Conservation (phyloP, 1,140 invertebrate genomes). For the Triops cancriformis region DNA sequence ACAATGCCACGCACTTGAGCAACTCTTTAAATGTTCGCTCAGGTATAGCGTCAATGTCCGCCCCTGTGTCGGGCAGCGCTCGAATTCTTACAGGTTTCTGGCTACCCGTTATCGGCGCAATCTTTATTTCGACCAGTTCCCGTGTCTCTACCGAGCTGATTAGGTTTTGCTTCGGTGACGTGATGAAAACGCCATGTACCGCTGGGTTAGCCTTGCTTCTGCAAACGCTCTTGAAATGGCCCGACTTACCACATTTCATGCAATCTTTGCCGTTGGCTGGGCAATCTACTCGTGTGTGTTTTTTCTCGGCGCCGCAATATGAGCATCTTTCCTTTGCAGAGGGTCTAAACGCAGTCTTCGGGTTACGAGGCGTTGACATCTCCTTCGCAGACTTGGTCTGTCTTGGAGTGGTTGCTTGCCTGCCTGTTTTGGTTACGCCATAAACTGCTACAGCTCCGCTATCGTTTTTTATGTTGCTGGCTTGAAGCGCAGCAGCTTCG, state of each 20-base stretch:
- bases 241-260: not conserved
- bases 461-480: not conserved
- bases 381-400: too few relatives aligned
- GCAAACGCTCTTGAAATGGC: not conserved
- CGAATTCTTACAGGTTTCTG: not conserved
- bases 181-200: not conserved
- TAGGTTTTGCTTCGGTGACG: not conserved
- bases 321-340: not conserved
- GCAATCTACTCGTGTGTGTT: not conserved
- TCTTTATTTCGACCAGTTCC: not conserved
- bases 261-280: not conserved
- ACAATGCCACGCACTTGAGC: not conserved
- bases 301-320: not conserved
- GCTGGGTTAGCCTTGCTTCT: not conserved
- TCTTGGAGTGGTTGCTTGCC: not conserved
- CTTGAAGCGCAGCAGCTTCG: not conserved
- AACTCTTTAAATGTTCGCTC: not conserved
- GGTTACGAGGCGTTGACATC: not conserved
- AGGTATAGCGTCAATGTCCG: not conserved
- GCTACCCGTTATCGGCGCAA: not conserved
- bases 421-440: not conserved
- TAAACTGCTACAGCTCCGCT: not conserved
- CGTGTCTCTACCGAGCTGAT: not conserved
- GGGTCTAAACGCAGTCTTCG: not conserved
- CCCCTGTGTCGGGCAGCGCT: constrained; percentile 1